A percentile compares a stretch with the other conserved stretches of the same genome.
These are phyloP conservation scores for Erannis defoliaria DNA, from an alignment of 2,888 invertebrate genomes.

Conservation along the genomic window DNA sequence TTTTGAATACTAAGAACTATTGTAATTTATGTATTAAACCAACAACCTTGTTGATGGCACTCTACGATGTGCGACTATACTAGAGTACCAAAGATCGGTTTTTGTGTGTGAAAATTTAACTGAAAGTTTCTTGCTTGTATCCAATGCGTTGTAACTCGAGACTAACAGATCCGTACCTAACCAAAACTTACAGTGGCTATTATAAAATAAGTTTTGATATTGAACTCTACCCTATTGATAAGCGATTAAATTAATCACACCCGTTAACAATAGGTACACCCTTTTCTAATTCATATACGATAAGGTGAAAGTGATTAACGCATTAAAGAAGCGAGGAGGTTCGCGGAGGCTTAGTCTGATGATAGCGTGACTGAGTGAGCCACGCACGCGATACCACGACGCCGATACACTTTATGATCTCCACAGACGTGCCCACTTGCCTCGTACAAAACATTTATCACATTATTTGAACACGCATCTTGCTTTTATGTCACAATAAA, in stretches of 20 bases:
- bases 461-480: conserved; percentile 55
- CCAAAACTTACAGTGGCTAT: neutral
- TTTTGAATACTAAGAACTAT: too few relatives aligned
- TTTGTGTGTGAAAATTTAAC: too few relatives aligned
- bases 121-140: too few relatives aligned
- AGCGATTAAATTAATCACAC: too few relatives aligned
- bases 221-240: neutral
- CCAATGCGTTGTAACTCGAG: too few relatives aligned
- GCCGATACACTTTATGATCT: conserved; percentile 50
- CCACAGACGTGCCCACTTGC: conserved; percentile 47
- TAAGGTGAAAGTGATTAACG: conserved; percentile 44
- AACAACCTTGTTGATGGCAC: too few relatives aligned
- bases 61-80: too few relatives aligned
- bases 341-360: conserved; percentile 54
- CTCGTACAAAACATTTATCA: conserved; percentile 51
- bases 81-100: too few relatives aligned
- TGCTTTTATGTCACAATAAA: conserved; percentile 42
- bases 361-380: conserved; percentile 50
- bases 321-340: conserved; percentile 32
- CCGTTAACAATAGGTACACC: neutral
- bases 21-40: too few relatives aligned
- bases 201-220: too few relatives aligned
- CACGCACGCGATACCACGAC: conserved; percentile 52
- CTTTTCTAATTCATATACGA: neutral
- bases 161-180: too few relatives aligned